Evolutionary conservation across 2,797 vertebrate species (phyloP).

Genomic region (Pangasius sanitwongsei): DNA sequence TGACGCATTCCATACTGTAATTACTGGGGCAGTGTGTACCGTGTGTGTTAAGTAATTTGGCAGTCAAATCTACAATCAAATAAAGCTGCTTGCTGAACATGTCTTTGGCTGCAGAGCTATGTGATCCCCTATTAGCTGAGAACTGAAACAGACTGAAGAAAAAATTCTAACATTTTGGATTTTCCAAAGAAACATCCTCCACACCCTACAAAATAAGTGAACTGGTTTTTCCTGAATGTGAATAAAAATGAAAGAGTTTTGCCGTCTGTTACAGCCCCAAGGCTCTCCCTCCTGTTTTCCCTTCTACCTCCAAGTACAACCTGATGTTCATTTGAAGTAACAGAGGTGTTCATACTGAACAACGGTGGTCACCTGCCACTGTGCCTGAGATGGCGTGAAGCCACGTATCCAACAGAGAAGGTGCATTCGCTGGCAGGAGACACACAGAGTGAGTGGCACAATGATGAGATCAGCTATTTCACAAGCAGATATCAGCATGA

Average conservation of each 20-base stretch:
- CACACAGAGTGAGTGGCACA: slow-evolving; percentile 24
- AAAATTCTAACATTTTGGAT: not conserved
- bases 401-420: not conserved
- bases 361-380: not conserved
- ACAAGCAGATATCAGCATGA: slow-evolving; percentile 57
- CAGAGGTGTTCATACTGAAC: not conserved
- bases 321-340: not conserved
- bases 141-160: not conserved
- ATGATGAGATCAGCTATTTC: slow-evolving; percentile 44
- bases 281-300: not conserved
- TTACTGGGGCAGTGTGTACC: not conserved
- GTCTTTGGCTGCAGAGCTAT: not conserved
- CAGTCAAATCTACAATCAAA: slow-evolving; percentile 37
- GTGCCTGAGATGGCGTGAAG: not conserved
- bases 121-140: not conserved
- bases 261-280: slow-evolving; percentile 5
- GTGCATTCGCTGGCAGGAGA: not conserved
- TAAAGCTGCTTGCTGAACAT: slow-evolving; percentile 1
- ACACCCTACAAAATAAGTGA: not conserved
- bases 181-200: not conserved
- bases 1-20: not conserved
- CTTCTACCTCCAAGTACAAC: not conserved
- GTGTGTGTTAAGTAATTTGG: slow-evolving; percentile 21
- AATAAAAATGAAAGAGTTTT: not conserved
- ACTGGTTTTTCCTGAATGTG: slow-evolving; percentile 26